Evolutionary conservation across 2,888 invertebrate species (phyloP).

Genomic region (Drosophila histrio): DNA sequence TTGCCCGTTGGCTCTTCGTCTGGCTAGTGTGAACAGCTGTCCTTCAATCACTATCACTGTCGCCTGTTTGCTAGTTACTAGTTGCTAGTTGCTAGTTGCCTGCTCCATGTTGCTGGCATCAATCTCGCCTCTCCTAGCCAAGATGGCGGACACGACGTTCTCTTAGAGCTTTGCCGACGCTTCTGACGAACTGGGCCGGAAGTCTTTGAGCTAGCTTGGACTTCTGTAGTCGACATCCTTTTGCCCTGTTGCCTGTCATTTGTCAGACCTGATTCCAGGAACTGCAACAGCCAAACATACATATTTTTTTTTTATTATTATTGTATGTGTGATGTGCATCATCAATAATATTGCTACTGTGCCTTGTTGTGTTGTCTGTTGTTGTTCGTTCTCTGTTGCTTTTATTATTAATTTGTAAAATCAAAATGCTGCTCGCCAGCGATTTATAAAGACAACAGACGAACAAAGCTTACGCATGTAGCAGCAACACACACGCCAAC

Average conservation of each 20-base stretch:
- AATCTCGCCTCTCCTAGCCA: constrained; percentile 65
- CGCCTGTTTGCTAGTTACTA: constrained; percentile 45
- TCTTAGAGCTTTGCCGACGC: constrained; percentile 63
- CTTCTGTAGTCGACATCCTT: constrained; percentile 31
- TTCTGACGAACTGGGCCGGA: constrained; percentile 76
- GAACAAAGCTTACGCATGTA: constrained; percentile 69
- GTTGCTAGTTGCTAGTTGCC: constrained; percentile 33
- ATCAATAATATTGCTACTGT: constrained; percentile 76
- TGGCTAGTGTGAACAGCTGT: constrained; percentile 79
- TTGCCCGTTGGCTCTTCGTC: constrained; percentile 32
- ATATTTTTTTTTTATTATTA: constrained; percentile 11
- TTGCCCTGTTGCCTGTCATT: constrained; percentile 63
- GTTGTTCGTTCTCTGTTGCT: constrained; percentile 25
- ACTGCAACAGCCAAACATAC: constrained; percentile 28
- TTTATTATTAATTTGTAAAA: constrained; percentile 82
- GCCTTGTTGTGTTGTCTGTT: constrained; percentile 14
- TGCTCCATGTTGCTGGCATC: constrained; percentile 58
- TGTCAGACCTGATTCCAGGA: constrained; percentile 71
- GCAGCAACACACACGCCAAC: constrained; percentile 57
- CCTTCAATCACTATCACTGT: constrained; percentile 80
- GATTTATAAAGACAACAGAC: constrained; percentile 78
- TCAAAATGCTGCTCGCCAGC: constrained; percentile 77
- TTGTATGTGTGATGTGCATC: constrained; percentile 53
- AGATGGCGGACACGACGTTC: constrained; percentile 61
- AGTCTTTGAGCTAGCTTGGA: constrained; percentile 55